Conservation (phyloP, 37 sponge, comb jelly and placozoan species). For the Mnemiopsis leidyi region DNA sequence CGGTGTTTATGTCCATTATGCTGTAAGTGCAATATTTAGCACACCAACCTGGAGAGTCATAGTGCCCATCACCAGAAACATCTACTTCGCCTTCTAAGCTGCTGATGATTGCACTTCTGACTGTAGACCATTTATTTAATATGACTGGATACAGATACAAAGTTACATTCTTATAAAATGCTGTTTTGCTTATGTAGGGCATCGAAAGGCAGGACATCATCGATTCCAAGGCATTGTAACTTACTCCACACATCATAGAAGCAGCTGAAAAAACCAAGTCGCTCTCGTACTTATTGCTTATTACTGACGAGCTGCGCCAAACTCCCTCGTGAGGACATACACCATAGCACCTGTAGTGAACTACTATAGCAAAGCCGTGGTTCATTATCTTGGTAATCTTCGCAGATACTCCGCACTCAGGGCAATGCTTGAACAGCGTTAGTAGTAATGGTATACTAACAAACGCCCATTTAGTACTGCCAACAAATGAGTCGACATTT, state of each 20-base stretch:
- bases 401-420: background rate
- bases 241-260: background rate
- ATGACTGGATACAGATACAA: background rate
- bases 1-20: background rate
- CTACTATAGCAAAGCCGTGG: background rate
- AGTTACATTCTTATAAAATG: background rate
- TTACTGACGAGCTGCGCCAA: background rate
- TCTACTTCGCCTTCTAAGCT: background rate
- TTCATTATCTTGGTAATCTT: background rate
- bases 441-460: background rate
- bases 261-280: background rate
- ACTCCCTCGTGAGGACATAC: constrained; percentile 4
- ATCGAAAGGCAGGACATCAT: background rate
- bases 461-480: background rate
- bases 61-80: constrained; percentile 15
- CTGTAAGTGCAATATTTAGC: constrained; percentile 17
- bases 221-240: constrained; percentile 7
- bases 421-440: background rate
- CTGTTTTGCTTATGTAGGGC: background rate
- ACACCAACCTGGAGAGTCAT: constrained; percentile 8
- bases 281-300: background rate
- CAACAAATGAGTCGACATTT: background rate
- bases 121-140: background rate
- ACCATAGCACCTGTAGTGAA: constrained; percentile 1
- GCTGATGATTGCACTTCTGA: background rate